Conservation (phyloP, 2,888 invertebrate genomes). For the Drosophila lacicola region DNA sequence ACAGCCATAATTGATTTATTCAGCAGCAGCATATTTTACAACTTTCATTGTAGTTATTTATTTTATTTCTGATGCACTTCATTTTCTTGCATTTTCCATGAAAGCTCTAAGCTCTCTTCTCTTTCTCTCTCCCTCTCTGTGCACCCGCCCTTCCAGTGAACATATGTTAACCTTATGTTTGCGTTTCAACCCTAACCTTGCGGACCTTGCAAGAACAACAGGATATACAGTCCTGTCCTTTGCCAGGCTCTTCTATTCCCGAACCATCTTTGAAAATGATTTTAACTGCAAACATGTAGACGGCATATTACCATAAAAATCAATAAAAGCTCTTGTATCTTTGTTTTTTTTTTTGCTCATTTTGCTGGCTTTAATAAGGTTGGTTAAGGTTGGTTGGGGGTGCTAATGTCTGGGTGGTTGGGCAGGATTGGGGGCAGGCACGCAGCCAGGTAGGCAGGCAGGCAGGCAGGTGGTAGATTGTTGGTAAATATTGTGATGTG, state of each 20-base stretch:
- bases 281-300: slow-evolving; percentile 40
- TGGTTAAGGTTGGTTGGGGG: slow-evolving; percentile 32
- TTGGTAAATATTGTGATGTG: slow-evolving; percentile 31
- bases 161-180: slow-evolving; percentile 63
- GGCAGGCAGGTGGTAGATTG: slow-evolving; percentile 7
- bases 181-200: slow-evolving; percentile 76
- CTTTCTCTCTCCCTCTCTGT: slow-evolving; percentile 18
- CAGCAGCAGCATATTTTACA: neutral
- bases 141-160: slow-evolving; percentile 40
- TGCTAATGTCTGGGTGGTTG: slow-evolving; percentile 11
- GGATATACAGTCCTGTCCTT: slow-evolving; percentile 27
- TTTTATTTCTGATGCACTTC: neutral
- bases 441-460: slow-evolving; percentile 9
- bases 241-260: slow-evolving; percentile 10
- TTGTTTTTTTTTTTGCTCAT: slow-evolving; percentile 15
- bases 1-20: neutral
- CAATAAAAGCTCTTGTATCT: slow-evolving; percentile 67
- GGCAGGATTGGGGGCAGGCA: slow-evolving; percentile 30
- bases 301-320: slow-evolving; percentile 50
- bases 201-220: slow-evolving; percentile 55
- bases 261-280: slow-evolving; percentile 38
- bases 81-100: slow-evolving; percentile 1
- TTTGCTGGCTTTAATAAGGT: slow-evolving; percentile 65
- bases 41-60: too few relatives aligned
- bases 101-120: slow-evolving; percentile 36